A percentile compares a stretch with the other conserved stretches of the same genome.
phyloP scores from a whole-genome alignment of 2,888 invertebrate species.

The Cheilosia impressa region DNA sequence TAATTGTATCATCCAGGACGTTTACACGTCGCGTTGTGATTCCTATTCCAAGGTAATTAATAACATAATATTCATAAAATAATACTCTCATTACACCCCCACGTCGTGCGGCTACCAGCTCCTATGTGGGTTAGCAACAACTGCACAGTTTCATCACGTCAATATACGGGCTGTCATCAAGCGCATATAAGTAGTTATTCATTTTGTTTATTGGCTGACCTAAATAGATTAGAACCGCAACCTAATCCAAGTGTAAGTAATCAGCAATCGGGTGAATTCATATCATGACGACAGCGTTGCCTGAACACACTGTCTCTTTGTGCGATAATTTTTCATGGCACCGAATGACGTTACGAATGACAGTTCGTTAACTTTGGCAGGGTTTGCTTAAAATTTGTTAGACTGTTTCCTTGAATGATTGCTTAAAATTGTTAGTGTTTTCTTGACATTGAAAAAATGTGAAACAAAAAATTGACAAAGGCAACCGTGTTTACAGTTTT shows the following conservation, averaged over 20 bases:
- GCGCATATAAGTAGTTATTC: not conserved
- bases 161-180: constrained; percentile 5
- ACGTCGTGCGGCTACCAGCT: not conserved
- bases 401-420: not conserved
- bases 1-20: constrained; percentile 82
- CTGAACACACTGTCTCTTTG: not conserved
- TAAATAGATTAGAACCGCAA: constrained; percentile 39
- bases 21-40: constrained; percentile 82
- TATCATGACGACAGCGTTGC: constrained; percentile 10
- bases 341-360: constrained; percentile 33
- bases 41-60: constrained; percentile 83
- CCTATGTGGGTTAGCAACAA: not conserved
- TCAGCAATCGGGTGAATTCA: not conserved
- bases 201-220: constrained; percentile 25
- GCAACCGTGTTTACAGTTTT: not conserved
- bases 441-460: constrained; percentile 41
- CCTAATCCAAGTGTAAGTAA: constrained; percentile 2
- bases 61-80: constrained; percentile 19
- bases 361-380: constrained; percentile 29
- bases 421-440: not conserved
- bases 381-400: not conserved
- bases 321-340: not conserved
- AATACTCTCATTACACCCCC: not conserved
- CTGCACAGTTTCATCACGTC: not conserved
- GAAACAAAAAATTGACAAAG: not conserved